These are phyloP conservation scores for Calameuta idolon DNA, from an alignment of 2,888 invertebrate genomes.

Conservation along the genomic window DNA sequence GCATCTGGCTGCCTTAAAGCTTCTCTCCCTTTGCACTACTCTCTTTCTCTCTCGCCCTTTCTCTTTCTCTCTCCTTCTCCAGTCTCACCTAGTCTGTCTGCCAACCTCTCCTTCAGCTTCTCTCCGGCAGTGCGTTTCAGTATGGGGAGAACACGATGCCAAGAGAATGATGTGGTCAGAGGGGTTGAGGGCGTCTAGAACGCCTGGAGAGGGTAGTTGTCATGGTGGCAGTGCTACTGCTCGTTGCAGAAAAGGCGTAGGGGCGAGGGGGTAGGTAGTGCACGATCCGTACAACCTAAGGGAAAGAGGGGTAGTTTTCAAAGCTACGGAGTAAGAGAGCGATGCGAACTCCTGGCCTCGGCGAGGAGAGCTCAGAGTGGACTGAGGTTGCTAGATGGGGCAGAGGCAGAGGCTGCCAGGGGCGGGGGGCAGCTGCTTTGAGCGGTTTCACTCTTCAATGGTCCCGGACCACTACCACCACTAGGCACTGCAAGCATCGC, in stretches of 20 bases:
- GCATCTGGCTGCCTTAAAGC: constrained; percentile 61
- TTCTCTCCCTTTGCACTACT: constrained; percentile 33
- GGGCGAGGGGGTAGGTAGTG: constrained; percentile 15
- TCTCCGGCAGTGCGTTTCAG: neutral
- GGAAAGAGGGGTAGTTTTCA: constrained; percentile 47
- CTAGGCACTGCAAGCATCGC: neutral
- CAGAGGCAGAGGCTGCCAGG: constrained; percentile 31
- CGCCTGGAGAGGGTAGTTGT: neutral
- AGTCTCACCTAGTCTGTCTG: neutral
- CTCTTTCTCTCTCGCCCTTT: constrained; percentile 15
- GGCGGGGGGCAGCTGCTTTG: constrained; percentile 62
- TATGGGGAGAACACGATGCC: neutral
- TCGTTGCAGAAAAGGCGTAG: neutral
- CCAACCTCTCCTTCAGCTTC: neutral
- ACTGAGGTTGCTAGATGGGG: neutral
- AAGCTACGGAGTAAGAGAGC: constrained; percentile 39
- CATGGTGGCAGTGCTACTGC: neutral
- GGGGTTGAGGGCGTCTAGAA: neutral
- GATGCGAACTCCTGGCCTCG: constrained; percentile 23
- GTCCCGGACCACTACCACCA: constrained; percentile 50
- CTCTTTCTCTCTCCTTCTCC: neutral
- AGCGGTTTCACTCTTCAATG: constrained; percentile 66
- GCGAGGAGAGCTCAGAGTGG: neutral
- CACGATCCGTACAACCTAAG: constrained; percentile 37
- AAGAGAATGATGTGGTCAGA: neutral